Percentiles rank a stretch among this genome's conserved stretches.
These are phyloP conservation scores for Alosa sapidissima DNA, from an alignment of 2,797 vertebrate genomes.

Conservation along the genomic window DNA sequence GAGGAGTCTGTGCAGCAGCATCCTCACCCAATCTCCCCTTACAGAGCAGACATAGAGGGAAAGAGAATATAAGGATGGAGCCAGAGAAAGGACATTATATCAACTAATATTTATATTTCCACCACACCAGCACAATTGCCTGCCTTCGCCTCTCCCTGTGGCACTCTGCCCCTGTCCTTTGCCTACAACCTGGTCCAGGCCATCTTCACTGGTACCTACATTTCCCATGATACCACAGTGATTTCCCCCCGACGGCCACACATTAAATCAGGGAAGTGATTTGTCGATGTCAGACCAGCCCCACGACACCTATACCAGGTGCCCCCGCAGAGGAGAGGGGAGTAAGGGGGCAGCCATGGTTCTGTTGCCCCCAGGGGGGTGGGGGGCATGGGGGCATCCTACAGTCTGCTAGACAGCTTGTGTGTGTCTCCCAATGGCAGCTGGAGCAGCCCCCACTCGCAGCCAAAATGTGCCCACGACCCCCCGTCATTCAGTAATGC, in stretches of 20 bases:
- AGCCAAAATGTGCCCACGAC: conserved; percentile 59
- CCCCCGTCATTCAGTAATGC: conserved; percentile 60
- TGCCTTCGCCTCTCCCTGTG: not conserved
- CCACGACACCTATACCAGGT: conserved; percentile 39
- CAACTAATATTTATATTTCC: not conserved
- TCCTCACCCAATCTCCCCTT: too few species aligned
- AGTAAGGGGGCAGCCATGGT: conserved; percentile 50
- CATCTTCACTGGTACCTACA: not conserved
- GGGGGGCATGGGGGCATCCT: conserved; percentile 56
- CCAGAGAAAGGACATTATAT: not conserved
- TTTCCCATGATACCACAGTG: conserved; percentile 27
- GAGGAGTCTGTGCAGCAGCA: conserved; percentile 29
- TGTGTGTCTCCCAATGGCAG: conserved; percentile 77
- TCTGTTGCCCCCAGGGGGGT: conserved; percentile 54
- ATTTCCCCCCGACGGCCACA: conserved; percentile 42
- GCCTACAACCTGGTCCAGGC: conserved; percentile 16
- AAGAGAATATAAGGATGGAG: not conserved
- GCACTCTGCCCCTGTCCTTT: not conserved
- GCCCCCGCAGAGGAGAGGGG: conserved; percentile 62
- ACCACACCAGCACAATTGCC: not conserved
- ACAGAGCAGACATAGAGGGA: not conserved
- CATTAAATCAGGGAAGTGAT: conserved; percentile 52
- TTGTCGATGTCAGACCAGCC: conserved; percentile 52
- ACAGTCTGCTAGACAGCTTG: conserved; percentile 70
- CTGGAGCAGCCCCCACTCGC: conserved; percentile 63